These are phyloP conservation scores for Rousettus madagascariensis DNA, from an alignment of 2,797 vertebrate species.

Conservation along the genomic window DNA sequence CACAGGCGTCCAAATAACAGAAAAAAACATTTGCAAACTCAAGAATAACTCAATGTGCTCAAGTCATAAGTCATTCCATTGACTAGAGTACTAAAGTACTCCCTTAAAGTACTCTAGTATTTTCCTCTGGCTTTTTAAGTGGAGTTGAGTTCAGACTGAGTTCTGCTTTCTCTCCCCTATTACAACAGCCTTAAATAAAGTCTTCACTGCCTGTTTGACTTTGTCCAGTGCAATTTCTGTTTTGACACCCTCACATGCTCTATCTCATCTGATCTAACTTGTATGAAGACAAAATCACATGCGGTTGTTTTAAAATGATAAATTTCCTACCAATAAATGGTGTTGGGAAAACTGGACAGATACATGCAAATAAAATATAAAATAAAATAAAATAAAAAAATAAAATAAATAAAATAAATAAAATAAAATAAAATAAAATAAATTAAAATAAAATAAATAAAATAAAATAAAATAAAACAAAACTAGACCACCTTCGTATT, in stretches of 20 bases:
- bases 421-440: too few species aligned
- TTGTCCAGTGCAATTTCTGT: background rate
- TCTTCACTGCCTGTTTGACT: background rate
- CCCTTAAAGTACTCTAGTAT: background rate
- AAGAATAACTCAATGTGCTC: background rate
- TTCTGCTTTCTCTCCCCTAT: background rate
- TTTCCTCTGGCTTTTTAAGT: background rate
- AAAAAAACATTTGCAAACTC: background rate
- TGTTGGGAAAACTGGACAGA: too few species aligned
- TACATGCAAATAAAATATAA: too few species aligned
- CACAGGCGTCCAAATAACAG: background rate
- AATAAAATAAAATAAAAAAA: too few species aligned
- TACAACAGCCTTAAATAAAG: background rate
- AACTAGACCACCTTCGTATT: too few species aligned
- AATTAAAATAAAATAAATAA: too few species aligned
- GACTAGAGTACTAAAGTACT: background rate
- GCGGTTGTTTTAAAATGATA: background rate
- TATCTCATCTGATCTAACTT: background rate
- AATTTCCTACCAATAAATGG: background rate
- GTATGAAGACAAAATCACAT: constrained; percentile 9
- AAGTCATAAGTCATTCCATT: background rate
- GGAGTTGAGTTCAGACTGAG: background rate
- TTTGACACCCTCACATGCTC: background rate
- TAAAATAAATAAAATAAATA: too few species aligned
- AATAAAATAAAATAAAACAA: too few species aligned